These are phyloP conservation scores for Pampus argenteus DNA, from an alignment of 2,797 vertebrate genomes.

Conservation along the genomic window DNA sequence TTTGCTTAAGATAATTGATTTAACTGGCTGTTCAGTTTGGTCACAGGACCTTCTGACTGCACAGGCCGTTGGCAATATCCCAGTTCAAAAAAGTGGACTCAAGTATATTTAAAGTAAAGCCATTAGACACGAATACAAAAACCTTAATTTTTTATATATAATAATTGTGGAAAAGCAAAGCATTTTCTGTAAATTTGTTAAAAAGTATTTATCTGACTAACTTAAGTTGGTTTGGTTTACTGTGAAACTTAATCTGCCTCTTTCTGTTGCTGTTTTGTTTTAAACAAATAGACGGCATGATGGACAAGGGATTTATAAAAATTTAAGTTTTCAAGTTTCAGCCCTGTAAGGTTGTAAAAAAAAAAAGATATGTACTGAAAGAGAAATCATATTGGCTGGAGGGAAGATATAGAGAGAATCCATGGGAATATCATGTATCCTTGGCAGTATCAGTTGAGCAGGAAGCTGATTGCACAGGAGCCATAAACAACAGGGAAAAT, in stretches of 20 bases:
- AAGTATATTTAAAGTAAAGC: conserved; percentile 5
- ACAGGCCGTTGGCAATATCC: conserved; percentile 4
- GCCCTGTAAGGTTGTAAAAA: conserved; percentile 5
- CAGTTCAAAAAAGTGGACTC: conserved; percentile 10
- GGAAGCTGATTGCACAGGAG: conserved; percentile 24
- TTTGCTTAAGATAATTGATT: not conserved
- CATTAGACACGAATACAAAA: not conserved
- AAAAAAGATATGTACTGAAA: conserved; percentile 15
- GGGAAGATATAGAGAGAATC: conserved; percentile 6
- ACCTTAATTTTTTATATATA: not conserved
- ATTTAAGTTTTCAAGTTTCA: conserved; percentile 13
- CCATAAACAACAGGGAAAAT: conserved; percentile 49
- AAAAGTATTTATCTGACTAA: not conserved
- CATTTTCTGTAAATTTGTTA: not conserved
- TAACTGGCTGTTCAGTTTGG: conserved; percentile 5
- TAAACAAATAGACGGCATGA: not conserved
- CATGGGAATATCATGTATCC: conserved; percentile 36
- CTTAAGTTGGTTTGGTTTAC: not conserved
- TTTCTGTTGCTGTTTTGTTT: conserved; percentile 16
- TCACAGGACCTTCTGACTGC: conserved; percentile 4
- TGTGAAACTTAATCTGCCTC: conserved; percentile 1
- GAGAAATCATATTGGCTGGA: not conserved
- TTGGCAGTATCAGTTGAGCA: conserved; percentile 8
- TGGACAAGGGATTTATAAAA: not conserved
- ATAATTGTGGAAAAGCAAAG: not conserved